Conservation (phyloP, 2,113 vertebrate genomes). For the Mola mola region DNA sequence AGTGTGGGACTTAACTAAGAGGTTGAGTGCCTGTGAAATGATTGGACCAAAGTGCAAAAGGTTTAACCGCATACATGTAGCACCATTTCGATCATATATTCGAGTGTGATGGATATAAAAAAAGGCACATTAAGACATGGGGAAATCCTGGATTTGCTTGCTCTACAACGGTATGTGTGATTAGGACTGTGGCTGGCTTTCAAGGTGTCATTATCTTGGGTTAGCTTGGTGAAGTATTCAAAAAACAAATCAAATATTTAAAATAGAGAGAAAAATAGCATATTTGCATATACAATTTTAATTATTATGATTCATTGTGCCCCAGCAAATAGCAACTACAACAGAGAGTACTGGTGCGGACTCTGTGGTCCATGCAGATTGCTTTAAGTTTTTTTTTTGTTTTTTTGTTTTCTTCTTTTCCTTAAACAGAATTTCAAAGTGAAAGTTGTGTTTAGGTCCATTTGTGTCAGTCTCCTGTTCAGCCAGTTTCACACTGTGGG, state of each 20-base stretch:
- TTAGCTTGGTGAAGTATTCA: too few species aligned
- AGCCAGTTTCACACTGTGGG: conserved; percentile 17
- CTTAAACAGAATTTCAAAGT: too few species aligned
- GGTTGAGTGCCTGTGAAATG: conserved; percentile 49
- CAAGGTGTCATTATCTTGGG: neutral
- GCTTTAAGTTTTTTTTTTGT: too few species aligned
- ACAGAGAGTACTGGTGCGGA: conserved; percentile 3
- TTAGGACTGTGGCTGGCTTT: neutral
- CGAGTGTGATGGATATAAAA: conserved; percentile 21
- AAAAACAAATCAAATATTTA: too few species aligned
- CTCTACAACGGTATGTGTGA: too few species aligned
- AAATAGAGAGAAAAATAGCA: neutral
- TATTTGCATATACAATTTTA: neutral
- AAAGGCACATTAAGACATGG: neutral
- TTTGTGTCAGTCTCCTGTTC: conserved; percentile 23
- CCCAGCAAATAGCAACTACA: conserved; percentile 7
- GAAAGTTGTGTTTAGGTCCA: conserved; percentile 32
- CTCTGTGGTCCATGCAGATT: conserved; percentile 26
- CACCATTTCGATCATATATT: conserved; percentile 20
- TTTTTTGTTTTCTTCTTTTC: conserved; percentile 30
- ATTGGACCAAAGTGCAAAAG: conserved; percentile 34
- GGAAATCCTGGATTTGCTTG: conserved; percentile 9
- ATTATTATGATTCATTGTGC: too few species aligned
- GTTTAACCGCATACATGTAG: conserved; percentile 32
- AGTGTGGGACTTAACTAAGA: conserved; percentile 42